Percentiles rank a stretch among this genome's conserved stretches.
Evolutionary conservation across 2,113 vertebrate genomes (phyloP).

Genomic region (Capreolus pygargus): DNA sequence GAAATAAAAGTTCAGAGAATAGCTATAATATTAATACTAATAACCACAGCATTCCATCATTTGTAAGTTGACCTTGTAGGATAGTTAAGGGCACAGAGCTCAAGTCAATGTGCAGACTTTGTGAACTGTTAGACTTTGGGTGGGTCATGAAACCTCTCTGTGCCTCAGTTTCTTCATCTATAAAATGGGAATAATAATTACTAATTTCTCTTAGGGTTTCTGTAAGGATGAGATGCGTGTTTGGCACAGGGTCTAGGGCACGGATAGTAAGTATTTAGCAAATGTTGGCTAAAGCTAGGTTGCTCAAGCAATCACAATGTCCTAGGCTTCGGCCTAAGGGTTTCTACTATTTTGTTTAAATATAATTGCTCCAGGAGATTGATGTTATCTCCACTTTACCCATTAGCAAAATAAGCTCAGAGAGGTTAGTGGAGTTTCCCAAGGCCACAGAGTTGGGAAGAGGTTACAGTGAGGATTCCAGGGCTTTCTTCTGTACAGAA

Average conservation of each 20-base stretch:
- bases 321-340: not conserved
- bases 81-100: not conserved
- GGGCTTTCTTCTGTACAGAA: not conserved
- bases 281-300: not conserved
- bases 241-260: too few species aligned
- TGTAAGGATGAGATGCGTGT: not conserved
- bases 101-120: not conserved
- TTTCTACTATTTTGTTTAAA: not conserved
- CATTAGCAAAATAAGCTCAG: not conserved
- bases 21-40: not conserved
- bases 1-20: not conserved
- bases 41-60: not conserved
- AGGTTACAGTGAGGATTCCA: not conserved
- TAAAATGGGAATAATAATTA: not conserved
- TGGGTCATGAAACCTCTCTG: not conserved
- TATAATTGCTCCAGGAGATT: not conserved
- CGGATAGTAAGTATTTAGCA: not conserved
- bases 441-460: not conserved
- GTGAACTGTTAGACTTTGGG: not conserved
- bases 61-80: not conserved
- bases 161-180: not conserved
- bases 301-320: not conserved
- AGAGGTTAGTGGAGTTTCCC: not conserved
- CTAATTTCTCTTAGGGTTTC: not conserved
- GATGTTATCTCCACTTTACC: not conserved